Conservation (phyloP, 2,113 vertebrate genomes). For the Tenrec ecaudatus region DNA sequence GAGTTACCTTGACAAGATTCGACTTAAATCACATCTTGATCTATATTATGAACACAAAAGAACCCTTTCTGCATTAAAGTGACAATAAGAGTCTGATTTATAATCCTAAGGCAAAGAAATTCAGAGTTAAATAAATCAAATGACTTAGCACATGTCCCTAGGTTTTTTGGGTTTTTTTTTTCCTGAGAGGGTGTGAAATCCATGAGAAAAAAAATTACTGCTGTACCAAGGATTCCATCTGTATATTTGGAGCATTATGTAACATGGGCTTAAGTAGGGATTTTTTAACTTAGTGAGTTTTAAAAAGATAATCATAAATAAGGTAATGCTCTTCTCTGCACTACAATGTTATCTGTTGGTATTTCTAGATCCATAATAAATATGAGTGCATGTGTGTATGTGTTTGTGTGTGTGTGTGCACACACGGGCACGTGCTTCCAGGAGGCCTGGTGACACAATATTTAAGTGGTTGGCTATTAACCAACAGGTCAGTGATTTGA, state of each 20-base stretch:
- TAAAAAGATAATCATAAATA: constrained; percentile 35
- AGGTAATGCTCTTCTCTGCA: constrained; percentile 33
- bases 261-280: not conserved
- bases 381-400: too few relatives aligned
- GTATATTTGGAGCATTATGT: constrained; percentile 1
- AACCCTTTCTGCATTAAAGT: constrained; percentile 78
- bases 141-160: constrained; percentile 62
- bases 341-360: not conserved
- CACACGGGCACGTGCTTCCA: too few relatives aligned
- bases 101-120: constrained; percentile 68
- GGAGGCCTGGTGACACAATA: not conserved
- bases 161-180: constrained; percentile 3
- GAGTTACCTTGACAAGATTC: constrained; percentile 82
- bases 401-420: too few relatives aligned
- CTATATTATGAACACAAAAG: constrained; percentile 82
- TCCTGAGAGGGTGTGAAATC: constrained; percentile 33
- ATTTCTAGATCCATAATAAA: constrained; percentile 5
- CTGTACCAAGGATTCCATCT: not conserved
- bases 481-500: too few relatives aligned
- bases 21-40: constrained; percentile 85
- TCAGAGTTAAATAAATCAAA: constrained; percentile 71
- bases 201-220: not conserved
- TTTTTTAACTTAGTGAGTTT: constrained; percentile 54
- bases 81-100: constrained; percentile 82
- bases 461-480: not conserved